phyloP scores from a whole-genome alignment of 2,888 invertebrate genomes.

The Rhingia campestris region DNA sequence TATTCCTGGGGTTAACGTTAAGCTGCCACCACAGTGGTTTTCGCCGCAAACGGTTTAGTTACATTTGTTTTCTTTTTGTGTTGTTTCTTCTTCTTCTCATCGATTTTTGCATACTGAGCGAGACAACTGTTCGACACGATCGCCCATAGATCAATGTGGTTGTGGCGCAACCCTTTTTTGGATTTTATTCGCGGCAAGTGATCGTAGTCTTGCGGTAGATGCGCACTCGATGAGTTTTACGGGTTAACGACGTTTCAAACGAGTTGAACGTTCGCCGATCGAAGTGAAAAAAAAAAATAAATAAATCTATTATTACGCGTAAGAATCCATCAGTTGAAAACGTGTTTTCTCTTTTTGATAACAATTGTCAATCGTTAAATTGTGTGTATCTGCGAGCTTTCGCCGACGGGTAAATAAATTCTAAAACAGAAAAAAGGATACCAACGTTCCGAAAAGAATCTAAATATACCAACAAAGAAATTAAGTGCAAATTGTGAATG shows the following conservation, averaged over 20 bases:
- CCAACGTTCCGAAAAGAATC: conserved; percentile 9
- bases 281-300: conserved; percentile 14
- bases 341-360: conserved; percentile 29
- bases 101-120: conserved; percentile 50
- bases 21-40: conserved; percentile 58
- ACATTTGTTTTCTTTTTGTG: conserved; percentile 13
- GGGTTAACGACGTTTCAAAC: conserved; percentile 54
- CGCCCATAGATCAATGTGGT: conserved; percentile 34
- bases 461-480: not conserved
- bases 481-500: conserved; percentile 7
- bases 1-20: conserved; percentile 47
- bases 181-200: conserved; percentile 63
- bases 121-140: conserved; percentile 50
- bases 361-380: conserved; percentile 14
- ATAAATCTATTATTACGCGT: conserved; percentile 33
- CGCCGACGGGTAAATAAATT: conserved; percentile 59
- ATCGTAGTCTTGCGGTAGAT: conserved; percentile 71
- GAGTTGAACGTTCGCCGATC: conserved; percentile 59
- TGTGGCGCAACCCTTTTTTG: conserved; percentile 73
- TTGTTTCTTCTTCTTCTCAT: conserved; percentile 39
- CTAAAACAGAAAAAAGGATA: conserved; percentile 22
- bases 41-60: conserved; percentile 48
- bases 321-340: conserved; percentile 15
- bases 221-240: conserved; percentile 71
- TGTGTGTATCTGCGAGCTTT: conserved; percentile 29